Percentiles rank a stretch among this genome's conserved stretches.
These are phyloP conservation scores for Brachyalestes nurse DNA, from an alignment of 2,797 vertebrate genomes.

Conservation along the genomic window DNA sequence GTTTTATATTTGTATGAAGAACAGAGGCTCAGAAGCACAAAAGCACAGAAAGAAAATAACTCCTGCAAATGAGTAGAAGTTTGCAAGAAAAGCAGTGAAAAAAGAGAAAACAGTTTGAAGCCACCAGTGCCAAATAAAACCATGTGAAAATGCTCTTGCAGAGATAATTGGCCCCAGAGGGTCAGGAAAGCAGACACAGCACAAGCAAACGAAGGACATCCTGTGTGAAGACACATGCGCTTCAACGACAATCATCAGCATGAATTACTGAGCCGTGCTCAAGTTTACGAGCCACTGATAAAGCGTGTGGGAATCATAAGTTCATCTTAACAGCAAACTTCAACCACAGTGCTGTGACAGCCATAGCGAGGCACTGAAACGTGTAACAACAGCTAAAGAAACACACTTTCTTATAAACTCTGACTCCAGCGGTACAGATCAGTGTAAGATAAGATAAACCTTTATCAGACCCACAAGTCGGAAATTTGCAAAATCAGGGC, in stretches of 20 bases:
- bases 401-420: neutral
- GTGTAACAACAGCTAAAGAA: neutral
- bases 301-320: neutral
- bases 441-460: too few species aligned
- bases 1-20: too few species aligned
- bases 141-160: neutral
- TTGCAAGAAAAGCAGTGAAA: neutral
- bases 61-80: neutral
- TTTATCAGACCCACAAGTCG: too few species aligned
- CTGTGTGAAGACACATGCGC: neutral
- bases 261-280: neutral
- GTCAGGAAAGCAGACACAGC: conserved; percentile 1
- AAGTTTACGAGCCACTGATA: neutral
- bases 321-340: neutral
- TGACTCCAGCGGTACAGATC: too few species aligned
- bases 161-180: neutral
- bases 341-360: neutral
- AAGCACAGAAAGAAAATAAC: neutral
- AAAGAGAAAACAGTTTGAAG: neutral
- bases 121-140: neutral
- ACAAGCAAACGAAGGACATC: conserved; percentile 7
- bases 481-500: conserved; percentile 7
- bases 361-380: neutral
- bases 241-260: neutral
- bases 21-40: neutral